These are phyloP conservation scores for Eriosoma lanigerum DNA, from an alignment of 1,140 invertebrate species.

Conservation along the genomic window DNA sequence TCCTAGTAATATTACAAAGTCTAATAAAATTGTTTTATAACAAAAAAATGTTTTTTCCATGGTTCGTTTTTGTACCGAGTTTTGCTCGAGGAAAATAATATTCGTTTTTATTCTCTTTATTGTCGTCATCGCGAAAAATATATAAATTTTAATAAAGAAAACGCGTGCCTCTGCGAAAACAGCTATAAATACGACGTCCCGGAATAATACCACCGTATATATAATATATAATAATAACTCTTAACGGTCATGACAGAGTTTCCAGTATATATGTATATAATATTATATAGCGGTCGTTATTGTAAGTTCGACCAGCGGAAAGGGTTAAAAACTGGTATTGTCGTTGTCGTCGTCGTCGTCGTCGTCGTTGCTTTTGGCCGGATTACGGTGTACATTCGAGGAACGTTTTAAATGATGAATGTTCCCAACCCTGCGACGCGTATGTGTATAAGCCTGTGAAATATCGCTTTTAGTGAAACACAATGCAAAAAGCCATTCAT, in stretches of 20 bases:
- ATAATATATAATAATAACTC: conserved; percentile 23
- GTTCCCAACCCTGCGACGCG: not conserved
- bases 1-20: too few species aligned
- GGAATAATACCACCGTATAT: not conserved
- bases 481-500: conserved; percentile 44
- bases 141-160: conserved; percentile 25
- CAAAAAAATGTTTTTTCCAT: too few species aligned
- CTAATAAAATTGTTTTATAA: too few species aligned
- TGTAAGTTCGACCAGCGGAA: not conserved
- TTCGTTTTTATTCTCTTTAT: not conserved
- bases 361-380: not conserved
- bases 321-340: conserved; percentile 23
- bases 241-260: not conserved
- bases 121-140: not conserved
- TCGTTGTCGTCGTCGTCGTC: not conserved
- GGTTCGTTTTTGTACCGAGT: not conserved
- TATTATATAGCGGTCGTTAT: too few species aligned
- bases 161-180: not conserved
- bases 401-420: conserved; percentile 50
- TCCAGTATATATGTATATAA: too few species aligned
- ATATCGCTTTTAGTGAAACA: conserved; percentile 45
- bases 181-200: not conserved
- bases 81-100: not conserved
- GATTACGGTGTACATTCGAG: conserved; percentile 32
- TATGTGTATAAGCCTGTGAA: conserved; percentile 37